Evolutionary conservation across 1,140 invertebrate genomes (phyloP).

Genomic region (Diorhabda carinulata): DNA sequence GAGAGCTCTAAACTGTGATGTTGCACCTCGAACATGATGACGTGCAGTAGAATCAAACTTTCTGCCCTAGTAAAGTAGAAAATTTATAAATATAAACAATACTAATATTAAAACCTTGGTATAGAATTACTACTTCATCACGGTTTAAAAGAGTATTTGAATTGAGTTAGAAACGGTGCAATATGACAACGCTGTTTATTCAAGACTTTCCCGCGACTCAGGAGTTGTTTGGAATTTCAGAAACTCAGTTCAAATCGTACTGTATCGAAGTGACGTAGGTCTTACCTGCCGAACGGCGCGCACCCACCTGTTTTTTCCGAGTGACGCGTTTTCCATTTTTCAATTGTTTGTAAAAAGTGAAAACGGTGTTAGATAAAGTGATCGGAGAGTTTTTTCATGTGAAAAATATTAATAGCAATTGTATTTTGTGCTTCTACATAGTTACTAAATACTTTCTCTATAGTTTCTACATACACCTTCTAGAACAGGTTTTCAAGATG

Average conservation of each 20-base stretch:
- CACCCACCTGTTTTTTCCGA: conserved; percentile 1
- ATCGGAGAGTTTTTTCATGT: neutral
- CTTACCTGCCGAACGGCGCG: neutral
- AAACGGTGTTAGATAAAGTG: neutral
- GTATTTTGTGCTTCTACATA: neutral
- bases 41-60: too few relatives aligned
- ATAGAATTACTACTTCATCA: too few relatives aligned
- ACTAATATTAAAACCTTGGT: too few relatives aligned
- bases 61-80: too few relatives aligned
- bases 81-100: too few relatives aligned
- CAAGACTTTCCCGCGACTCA: neutral
- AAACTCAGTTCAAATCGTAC: neutral
- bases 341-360: neutral
- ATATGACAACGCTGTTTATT: neutral
- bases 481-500: neutral
- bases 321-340: neutral
- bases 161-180: too few relatives aligned
- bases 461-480: neutral
- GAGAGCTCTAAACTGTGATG: too few relatives aligned
- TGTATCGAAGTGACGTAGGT: neutral
- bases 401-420: neutral
- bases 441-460: neutral
- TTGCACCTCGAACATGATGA: too few relatives aligned
- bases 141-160: too few relatives aligned
- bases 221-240: neutral